Evolutionary conservation across 2,113 vertebrate genomes (phyloP).

Genomic region (Bolborhynchus lineola): DNA sequence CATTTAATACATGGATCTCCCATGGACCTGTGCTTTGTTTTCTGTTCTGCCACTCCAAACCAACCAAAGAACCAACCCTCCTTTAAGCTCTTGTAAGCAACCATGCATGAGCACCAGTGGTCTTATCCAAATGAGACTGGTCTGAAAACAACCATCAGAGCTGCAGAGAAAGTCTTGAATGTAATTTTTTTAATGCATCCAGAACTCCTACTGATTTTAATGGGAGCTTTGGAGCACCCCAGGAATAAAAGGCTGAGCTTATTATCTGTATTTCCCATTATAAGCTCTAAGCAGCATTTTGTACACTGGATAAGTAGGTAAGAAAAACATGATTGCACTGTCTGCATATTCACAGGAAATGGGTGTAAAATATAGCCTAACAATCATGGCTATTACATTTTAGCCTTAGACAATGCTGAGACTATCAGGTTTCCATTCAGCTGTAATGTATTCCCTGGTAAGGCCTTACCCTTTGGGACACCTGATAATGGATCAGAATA

Average conservation of each 20-base stretch:
- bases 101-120: neutral
- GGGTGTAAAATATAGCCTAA: neutral
- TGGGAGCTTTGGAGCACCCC: neutral
- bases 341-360: constrained; percentile 49
- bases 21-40: neutral
- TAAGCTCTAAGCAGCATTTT: neutral
- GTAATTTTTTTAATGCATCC: neutral
- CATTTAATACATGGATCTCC: neutral
- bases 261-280: neutral
- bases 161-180: neutral
- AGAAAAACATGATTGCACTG: constrained; percentile 53
- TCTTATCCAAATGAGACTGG: neutral
- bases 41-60: neutral
- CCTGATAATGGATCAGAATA: constrained; percentile 95
- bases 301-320: neutral
- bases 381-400: neutral
- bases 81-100: neutral
- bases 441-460: constrained; percentile 79
- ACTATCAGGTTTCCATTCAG: constrained; percentile 86
- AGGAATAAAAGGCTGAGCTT: constrained; percentile 5
- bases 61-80: neutral
- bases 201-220: neutral
- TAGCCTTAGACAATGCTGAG: constrained; percentile 25
- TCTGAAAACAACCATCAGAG: neutral
- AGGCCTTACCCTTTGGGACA: constrained; percentile 98